These are phyloP conservation scores for Caenorhabditis sp. DNA, from an alignment of 2,888 invertebrate species.

Conservation along the genomic window DNA sequence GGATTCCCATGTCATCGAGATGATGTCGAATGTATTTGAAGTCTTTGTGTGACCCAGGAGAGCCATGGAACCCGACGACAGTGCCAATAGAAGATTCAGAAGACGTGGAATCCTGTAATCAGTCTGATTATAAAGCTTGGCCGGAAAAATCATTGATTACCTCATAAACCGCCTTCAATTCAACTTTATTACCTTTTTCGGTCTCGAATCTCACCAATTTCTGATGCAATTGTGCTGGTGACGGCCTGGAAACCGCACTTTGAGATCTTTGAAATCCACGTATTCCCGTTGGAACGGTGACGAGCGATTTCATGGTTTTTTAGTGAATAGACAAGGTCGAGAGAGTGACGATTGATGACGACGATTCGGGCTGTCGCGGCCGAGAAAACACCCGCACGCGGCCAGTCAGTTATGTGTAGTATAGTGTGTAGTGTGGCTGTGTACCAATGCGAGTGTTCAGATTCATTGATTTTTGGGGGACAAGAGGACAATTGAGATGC, in stretches of 20 bases:
- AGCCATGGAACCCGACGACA: constrained; percentile 70
- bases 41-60: constrained; percentile 74
- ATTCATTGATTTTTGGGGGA: constrained; percentile 6
- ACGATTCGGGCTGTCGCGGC: neutral
- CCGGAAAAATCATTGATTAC: too few species aligned
- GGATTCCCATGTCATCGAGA: constrained; percentile 64
- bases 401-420: constrained; percentile 32
- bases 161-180: constrained; percentile 53
- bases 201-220: constrained; percentile 39
- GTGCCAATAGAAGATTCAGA: constrained; percentile 65
- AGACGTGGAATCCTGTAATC: constrained; percentile 66
- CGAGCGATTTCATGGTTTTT: neutral
- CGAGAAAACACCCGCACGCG: neutral
- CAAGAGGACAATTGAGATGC: neutral
- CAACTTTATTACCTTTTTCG: constrained; percentile 25
- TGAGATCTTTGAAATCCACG: neutral
- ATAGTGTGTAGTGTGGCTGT: constrained; percentile 23
- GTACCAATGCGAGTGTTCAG: neutral
- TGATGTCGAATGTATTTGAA: constrained; percentile 71
- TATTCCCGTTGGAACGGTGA: neutral
- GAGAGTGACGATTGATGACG: constrained; percentile 14
- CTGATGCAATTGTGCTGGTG: constrained; percentile 16
- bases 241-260: neutral
- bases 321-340: neutral
- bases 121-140: neutral